A percentile compares a stretch with the other conserved stretches of the same genome.
Conservation (phyloP, 2,113 vertebrate genomes). For the Pungitius pungitius region DNA sequence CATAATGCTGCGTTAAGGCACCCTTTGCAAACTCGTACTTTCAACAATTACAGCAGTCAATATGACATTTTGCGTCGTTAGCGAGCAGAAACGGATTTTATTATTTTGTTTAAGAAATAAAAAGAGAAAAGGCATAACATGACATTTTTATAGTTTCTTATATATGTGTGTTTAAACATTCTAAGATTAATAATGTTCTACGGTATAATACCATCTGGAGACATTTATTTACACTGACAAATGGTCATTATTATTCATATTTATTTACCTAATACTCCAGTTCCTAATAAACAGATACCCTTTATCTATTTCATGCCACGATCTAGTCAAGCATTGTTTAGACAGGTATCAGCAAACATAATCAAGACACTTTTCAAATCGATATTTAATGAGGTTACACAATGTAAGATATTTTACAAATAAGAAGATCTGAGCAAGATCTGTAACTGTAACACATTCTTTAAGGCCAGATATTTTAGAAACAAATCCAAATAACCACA, state of each 20-base stretch:
- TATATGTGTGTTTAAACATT: neutral
- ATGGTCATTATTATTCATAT: neutral
- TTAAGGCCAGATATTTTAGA: neutral
- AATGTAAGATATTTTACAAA: neutral
- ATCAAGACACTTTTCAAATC: neutral
- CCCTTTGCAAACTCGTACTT: constrained; percentile 3
- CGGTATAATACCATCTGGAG: neutral
- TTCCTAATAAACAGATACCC: neutral
- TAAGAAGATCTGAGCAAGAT: neutral
- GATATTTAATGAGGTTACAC: neutral
- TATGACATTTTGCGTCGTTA: neutral
- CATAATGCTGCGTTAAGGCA: constrained; percentile 39
- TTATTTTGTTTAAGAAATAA: neutral
- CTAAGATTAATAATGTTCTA: neutral
- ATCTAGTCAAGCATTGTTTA: neutral
- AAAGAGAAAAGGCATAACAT: rapidly evolving
- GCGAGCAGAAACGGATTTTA: rapidly evolving
- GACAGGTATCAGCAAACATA: neutral
- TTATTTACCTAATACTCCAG: neutral
- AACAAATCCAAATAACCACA: neutral
- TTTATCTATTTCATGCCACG: neutral
- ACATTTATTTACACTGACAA: neutral
- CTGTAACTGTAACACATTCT: neutral
- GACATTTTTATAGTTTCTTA: neutral
- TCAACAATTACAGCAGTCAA: rapidly evolving